Conservation (phyloP, 2,113 vertebrate genomes). For the Eulacestoma nigropectus region DNA sequence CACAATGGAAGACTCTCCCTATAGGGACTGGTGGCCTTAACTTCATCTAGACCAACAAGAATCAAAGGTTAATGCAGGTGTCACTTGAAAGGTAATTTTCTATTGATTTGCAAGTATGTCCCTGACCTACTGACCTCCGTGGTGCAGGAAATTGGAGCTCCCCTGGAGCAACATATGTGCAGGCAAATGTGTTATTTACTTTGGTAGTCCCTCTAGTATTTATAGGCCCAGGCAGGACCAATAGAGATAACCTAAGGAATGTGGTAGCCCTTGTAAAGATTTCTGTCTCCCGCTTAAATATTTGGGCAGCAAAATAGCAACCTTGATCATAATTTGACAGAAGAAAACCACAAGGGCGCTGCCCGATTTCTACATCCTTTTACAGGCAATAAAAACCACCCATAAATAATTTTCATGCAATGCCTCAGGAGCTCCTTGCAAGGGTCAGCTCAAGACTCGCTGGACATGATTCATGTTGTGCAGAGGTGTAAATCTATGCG, state of each 20-base stretch:
- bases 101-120: conserved; percentile 49
- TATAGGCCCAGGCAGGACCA: conserved; percentile 26
- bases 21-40: neutral
- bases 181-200: conserved; percentile 45
- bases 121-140: conserved; percentile 43
- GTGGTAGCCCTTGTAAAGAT: conserved; percentile 50
- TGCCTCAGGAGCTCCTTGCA: neutral
- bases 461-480: neutral
- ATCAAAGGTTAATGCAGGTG: conserved; percentile 56
- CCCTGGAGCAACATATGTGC: conserved; percentile 21
- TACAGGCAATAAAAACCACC: conserved; percentile 26
- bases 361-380: conserved; percentile 13
- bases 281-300: neutral
- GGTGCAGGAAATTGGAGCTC: conserved; percentile 15
- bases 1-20: neutral
- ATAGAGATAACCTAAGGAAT: conserved; percentile 55
- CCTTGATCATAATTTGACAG: conserved; percentile 33
- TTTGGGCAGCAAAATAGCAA: conserved; percentile 37
- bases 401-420: neutral
- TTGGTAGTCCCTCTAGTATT: conserved; percentile 56
- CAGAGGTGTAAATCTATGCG: neutral
- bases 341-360: conserved; percentile 14
- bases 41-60: conserved; percentile 9
- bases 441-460: neutral
- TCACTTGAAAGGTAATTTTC: conserved; percentile 51